Base-by-base conservation (phyloP, 92 coral and sea anemone species). In the Umimayanthus chanpuru region DNA sequence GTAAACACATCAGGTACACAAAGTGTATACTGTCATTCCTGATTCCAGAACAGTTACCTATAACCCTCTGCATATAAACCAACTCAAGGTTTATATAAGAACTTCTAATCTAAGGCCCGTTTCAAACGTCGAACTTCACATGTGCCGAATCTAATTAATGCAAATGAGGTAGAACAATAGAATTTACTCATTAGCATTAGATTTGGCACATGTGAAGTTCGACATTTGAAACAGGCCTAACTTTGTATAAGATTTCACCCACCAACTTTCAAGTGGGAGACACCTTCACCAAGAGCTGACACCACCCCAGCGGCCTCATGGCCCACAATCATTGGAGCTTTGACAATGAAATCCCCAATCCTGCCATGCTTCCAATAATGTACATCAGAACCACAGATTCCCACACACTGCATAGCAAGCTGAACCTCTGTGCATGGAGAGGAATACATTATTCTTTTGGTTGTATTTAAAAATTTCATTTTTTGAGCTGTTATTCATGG, bases 381-480 rank as follows among this genome's bases (percentile, higher is more conserved):
- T 12, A 97, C 99, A 92, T 97, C 99, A 21, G 99, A 97, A 49
- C 99, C 99, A 95, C 99, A 96, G 77, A 96, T 96, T 21, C 99
- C 99, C 71, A 96, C 99, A 68, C 96, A 92, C 67, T 96, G 94
- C 95, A 96, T 96, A 9, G 94, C 65, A 73, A 96, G 89, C 88
- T 96, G 99, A 11, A 96, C 99, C 89, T 96, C 99, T 96, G 83
- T 86, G 77, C 20, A 64, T 23, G 29, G 72, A 49, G 32, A 7
- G 9, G 40, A 86, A 50, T 32, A 58, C 21, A n/a, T 21, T 10
- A 23, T 11, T 11, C 12, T 10, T 12, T 50, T 9, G 12, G 10
- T 50, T 50, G 12, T 15, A 29, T 43, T 55, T 5, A 76, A 49
- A 71, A 28, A 4, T 26, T 68, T 68, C 3, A 9, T 53, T 53